Conservation (phyloP, 2,113 vertebrate genomes). For the Gasterosteus aculeatus region DNA sequence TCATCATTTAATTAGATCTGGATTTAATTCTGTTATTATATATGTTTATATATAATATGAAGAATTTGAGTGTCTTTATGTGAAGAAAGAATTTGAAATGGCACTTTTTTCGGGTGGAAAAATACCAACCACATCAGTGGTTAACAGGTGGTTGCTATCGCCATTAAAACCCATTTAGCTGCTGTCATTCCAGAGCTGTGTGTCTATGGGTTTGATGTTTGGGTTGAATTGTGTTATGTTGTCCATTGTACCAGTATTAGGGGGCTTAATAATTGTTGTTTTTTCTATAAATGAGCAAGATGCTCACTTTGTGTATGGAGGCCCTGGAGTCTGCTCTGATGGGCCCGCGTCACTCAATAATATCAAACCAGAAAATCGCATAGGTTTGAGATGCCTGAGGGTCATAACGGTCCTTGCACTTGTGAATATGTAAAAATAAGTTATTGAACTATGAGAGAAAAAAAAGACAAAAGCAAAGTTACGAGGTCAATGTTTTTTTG, state of each 20-base stretch:
- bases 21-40: not conserved
- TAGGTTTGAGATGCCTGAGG: not conserved
- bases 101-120: not conserved
- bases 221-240: conserved; percentile 6
- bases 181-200: not conserved
- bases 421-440: not conserved
- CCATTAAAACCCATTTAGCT: not conserved
- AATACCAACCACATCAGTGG: not conserved
- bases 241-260: not conserved
- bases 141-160: not conserved
- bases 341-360: conserved; percentile 7
- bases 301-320: not conserved
- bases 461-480: not conserved
- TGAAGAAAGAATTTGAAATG: not conserved
- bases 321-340: conserved; percentile 12
- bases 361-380: not conserved
- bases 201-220: not conserved
- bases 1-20: not conserved
- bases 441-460: not conserved
- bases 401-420: not conserved
- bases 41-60: not conserved
- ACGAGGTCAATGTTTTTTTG: conserved; percentile 18
- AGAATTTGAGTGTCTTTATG: not conserved
- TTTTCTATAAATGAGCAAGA: conserved; percentile 7
- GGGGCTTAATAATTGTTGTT: not conserved